A percentile compares a stretch with the other conserved stretches of the same genome.
Evolutionary conservation across 2,888 invertebrate genomes (phyloP).

Genomic region (Parnassius mnemosyne): DNA sequence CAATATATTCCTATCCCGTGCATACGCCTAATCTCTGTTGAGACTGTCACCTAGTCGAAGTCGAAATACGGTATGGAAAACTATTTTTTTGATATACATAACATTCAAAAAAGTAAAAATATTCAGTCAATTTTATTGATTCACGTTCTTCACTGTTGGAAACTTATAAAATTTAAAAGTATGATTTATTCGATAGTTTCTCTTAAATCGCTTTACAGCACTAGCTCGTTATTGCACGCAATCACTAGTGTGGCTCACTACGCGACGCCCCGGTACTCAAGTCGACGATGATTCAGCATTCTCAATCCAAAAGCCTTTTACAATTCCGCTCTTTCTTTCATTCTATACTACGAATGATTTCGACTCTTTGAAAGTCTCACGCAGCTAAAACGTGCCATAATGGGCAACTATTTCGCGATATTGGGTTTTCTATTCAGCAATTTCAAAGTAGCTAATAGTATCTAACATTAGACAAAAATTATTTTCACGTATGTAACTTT

Average conservation of each 20-base stretch:
- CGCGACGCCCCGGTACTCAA: slow-evolving; percentile 53
- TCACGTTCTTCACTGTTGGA: no score
- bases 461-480: no score
- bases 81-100: no score
- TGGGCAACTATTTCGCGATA: slow-evolving; percentile 36
- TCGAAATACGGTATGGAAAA: no score
- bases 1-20: no score
- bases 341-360: slow-evolving; percentile 57
- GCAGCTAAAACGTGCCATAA: slow-evolving; percentile 53
- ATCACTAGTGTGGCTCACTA: slow-evolving; percentile 55
- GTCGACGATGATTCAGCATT: slow-evolving; percentile 74
- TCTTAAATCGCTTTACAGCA: slow-evolving; percentile 26
- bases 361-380: slow-evolving; percentile 57
- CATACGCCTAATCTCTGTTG: no score
- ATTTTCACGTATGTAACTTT: no score
- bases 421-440: slow-evolving; percentile 26
- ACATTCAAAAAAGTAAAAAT: no score
- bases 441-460: background rate
- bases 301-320: slow-evolving; percentile 74
- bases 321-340: slow-evolving; percentile 70
- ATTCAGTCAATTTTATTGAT: no score
- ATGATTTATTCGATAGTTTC: slow-evolving; percentile 22
- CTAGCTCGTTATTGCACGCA: slow-evolving; percentile 72
- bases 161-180: background rate
- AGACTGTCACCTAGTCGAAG: no score